Percentiles rank a stretch among this genome's conserved stretches.
These are phyloP conservation scores for Enteromius paludinosus DNA, from an alignment of 2,797 vertebrate species.

Conservation along the genomic window DNA sequence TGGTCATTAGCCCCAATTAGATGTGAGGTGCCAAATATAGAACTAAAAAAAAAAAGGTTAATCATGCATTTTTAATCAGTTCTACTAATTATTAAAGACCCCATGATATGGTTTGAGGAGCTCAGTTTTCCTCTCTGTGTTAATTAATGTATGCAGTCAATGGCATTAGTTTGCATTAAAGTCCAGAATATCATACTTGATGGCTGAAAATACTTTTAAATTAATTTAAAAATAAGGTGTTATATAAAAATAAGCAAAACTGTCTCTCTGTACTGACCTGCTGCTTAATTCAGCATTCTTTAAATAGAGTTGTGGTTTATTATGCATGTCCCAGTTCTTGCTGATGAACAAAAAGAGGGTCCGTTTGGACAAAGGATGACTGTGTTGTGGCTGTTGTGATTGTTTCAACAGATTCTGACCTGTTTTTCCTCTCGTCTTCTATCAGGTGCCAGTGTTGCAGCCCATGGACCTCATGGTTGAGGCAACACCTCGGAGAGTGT, in stretches of 20 bases:
- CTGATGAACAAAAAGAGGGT: conserved; percentile 5
- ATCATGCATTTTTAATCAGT: conserved; percentile 20
- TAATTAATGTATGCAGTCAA: conserved; percentile 4
- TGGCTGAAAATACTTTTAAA: neutral
- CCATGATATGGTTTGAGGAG: neutral
- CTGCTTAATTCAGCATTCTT: neutral
- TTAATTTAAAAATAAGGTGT: neutral
- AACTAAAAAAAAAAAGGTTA: conserved; percentile 11
- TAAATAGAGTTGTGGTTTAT: conserved; percentile 4
- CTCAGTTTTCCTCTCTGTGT: neutral
- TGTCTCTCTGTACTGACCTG: neutral
- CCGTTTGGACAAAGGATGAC: neutral
- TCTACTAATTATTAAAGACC: neutral
- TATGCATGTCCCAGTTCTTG: conserved; percentile 16
- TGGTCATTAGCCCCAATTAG: conserved; percentile 40
- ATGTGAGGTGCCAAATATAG: conserved; percentile 9
- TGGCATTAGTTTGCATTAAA: neutral
- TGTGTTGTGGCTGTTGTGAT: neutral
- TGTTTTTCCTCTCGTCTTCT: conserved; percentile 1
- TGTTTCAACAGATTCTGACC: neutral
- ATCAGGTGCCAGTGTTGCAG: conserved; percentile 90
- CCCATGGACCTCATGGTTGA: conserved; percentile 94
- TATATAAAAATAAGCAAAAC: neutral
- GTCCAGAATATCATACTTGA: neutral
- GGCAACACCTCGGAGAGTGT: conserved; percentile 84